These are phyloP conservation scores for Pampus argenteus DNA, from an alignment of 2,797 vertebrate genomes.

Conservation along the genomic window DNA sequence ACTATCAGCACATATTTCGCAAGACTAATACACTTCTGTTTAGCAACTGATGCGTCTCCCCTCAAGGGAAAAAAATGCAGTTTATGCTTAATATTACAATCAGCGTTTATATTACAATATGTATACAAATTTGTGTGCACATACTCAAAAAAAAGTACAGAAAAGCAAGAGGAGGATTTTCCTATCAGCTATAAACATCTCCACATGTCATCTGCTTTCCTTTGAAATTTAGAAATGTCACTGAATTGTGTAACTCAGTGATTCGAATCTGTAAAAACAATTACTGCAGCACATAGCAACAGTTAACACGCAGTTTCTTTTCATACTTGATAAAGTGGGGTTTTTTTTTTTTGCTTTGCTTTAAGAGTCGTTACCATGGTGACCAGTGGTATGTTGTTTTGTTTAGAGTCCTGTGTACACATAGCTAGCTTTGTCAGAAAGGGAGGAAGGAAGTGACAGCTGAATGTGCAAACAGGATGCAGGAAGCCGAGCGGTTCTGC, in stretches of 20 bases:
- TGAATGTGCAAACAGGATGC: conserved; percentile 81
- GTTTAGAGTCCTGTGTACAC: conserved; percentile 58
- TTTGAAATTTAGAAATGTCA: conserved; percentile 14
- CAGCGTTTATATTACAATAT: too few relatives aligned
- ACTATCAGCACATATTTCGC: conserved; percentile 44
- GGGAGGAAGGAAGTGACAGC: conserved; percentile 77
- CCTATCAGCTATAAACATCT: conserved; percentile 35
- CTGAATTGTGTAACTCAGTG: conserved; percentile 12
- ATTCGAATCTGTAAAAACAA: conserved; percentile 20
- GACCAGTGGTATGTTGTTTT: conserved; percentile 53
- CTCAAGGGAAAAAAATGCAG: background rate
- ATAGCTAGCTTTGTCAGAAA: conserved; percentile 63
- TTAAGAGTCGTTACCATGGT: conserved; percentile 36
- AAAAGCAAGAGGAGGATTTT: background rate
- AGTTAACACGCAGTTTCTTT: background rate
- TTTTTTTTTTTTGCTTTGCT: background rate
- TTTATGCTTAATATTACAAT: conserved; percentile 6
- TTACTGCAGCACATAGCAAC: background rate
- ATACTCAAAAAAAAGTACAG: conserved; percentile 8
- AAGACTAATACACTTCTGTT: conserved; percentile 47
- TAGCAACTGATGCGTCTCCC: conserved; percentile 22
- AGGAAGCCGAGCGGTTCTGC: conserved; percentile 56
- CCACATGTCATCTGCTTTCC: conserved; percentile 39
- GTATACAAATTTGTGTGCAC: conserved; percentile 1
- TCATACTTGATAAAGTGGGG: background rate